Percentiles rank a stretch among this genome's conserved stretches.
These are phyloP conservation scores for Pteruthius melanotis DNA, from an alignment of 2,113 vertebrate species.

Conservation along the genomic window DNA sequence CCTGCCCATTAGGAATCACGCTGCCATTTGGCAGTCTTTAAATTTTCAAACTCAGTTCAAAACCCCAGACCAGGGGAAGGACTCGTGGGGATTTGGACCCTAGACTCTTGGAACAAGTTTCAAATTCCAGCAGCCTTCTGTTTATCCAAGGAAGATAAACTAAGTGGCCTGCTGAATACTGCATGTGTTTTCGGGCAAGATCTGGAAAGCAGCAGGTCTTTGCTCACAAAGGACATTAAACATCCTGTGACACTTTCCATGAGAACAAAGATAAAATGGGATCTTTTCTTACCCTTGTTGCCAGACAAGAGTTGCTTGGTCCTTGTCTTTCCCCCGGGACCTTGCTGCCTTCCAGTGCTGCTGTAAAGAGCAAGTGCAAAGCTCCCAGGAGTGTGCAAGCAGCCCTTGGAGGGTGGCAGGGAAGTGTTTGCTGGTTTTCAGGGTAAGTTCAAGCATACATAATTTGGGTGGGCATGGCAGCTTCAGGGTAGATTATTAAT, in stretches of 20 bases:
- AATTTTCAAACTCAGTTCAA: not conserved
- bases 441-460: not conserved
- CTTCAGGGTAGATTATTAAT: not conserved
- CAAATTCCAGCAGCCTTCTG: constrained; percentile 52
- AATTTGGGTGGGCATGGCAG: not conserved
- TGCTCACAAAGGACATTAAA: constrained; percentile 1
- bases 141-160: constrained; percentile 62
- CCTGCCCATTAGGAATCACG: not conserved
- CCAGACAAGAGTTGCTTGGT: not conserved
- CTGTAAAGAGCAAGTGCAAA: not conserved
- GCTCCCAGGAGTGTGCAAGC: not conserved
- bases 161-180: not conserved
- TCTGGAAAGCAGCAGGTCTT: constrained; percentile 39
- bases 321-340: not conserved
- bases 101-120: constrained; percentile 52
- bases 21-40: not conserved
- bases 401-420: not conserved
- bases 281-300: not conserved
- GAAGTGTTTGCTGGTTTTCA: not conserved
- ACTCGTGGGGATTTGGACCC: not conserved
- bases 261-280: not conserved
- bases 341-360: not conserved
- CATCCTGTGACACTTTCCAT: not conserved
- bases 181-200: not conserved
- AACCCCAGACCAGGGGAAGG: not conserved